Evolutionary conservation across 2,113 vertebrate species (phyloP).

Genomic region (Ictalurus punctatus): DNA sequence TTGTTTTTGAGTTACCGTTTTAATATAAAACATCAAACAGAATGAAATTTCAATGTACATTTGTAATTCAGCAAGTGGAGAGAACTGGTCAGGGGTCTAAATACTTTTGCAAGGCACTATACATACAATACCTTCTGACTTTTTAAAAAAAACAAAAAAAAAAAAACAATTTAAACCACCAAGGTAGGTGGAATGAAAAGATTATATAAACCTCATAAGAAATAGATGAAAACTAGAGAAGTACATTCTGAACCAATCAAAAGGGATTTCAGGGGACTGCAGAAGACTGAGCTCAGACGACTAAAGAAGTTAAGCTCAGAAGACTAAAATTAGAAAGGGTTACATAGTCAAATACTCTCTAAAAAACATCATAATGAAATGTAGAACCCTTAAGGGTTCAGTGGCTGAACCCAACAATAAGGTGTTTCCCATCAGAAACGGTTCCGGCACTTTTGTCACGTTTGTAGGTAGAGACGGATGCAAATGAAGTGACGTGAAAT

Average conservation of each 20-base stretch:
- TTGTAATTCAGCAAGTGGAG: too few relatives aligned
- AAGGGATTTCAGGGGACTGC: neutral
- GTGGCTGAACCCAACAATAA: neutral
- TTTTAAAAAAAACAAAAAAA: neutral
- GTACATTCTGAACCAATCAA: neutral
- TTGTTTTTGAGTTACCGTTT: too few relatives aligned
- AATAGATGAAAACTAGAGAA: neutral
- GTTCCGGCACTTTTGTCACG: neutral
- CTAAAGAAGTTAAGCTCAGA: neutral
- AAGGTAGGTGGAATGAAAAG: neutral
- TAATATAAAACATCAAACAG: too few relatives aligned
- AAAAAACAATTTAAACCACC: neutral
- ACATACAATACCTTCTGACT: neutral
- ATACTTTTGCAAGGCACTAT: too few relatives aligned
- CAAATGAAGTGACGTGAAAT: too few relatives aligned
- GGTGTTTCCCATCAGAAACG: neutral
- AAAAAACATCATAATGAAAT: neutral
- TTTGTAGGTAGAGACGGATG: too few relatives aligned
- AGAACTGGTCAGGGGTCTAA: too few relatives aligned
- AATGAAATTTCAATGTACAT: too few relatives aligned
- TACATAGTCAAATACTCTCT: neutral
- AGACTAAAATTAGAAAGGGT: neutral
- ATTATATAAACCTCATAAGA: neutral
- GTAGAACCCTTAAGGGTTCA: neutral
- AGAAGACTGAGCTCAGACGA: too few relatives aligned